phyloP scores from a whole-genome alignment of 1,140 invertebrate species.

The Periplaneta americana region DNA sequence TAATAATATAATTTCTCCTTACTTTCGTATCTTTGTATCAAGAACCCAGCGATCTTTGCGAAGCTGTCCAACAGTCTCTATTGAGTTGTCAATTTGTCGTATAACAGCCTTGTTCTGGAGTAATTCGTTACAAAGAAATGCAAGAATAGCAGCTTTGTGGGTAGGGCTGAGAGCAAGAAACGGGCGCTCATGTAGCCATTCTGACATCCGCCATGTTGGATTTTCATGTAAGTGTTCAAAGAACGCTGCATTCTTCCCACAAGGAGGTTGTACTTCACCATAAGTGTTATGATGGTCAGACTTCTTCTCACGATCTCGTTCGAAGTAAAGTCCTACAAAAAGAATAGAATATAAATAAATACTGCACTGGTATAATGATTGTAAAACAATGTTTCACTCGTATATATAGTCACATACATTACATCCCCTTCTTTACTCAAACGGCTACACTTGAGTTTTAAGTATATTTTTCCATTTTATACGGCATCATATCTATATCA shows the following conservation, averaged over 20 bases:
- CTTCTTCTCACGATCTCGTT: constrained; percentile 65
- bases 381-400: not conserved
- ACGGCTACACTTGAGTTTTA: not conserved
- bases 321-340: constrained; percentile 57
- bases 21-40: constrained; percentile 86
- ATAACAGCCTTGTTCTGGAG: constrained; percentile 86
- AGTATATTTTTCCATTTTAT: too few species aligned
- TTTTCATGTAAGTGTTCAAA: constrained; percentile 71
- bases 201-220: constrained; percentile 66
- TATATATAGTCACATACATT: too few species aligned
- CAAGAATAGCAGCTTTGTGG: constrained; percentile 80
- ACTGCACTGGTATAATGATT: too few species aligned
- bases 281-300: constrained; percentile 14
- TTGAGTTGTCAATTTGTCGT: constrained; percentile 68
- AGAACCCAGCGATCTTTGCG: constrained; percentile 75
- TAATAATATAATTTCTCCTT: constrained; percentile 33
- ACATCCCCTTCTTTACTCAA: too few species aligned
- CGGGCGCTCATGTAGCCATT: constrained; percentile 69
- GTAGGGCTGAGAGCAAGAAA: constrained; percentile 82
- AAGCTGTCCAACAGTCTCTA: constrained; percentile 68
- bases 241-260: constrained; percentile 68
- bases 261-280: constrained; percentile 52
- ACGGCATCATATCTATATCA: too few species aligned
- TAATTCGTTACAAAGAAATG: constrained; percentile 90
- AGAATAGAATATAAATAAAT: not conserved